Evolutionary conservation across 2,888 invertebrate species (phyloP).

Genomic region (Herminia tarsipennalis): DNA sequence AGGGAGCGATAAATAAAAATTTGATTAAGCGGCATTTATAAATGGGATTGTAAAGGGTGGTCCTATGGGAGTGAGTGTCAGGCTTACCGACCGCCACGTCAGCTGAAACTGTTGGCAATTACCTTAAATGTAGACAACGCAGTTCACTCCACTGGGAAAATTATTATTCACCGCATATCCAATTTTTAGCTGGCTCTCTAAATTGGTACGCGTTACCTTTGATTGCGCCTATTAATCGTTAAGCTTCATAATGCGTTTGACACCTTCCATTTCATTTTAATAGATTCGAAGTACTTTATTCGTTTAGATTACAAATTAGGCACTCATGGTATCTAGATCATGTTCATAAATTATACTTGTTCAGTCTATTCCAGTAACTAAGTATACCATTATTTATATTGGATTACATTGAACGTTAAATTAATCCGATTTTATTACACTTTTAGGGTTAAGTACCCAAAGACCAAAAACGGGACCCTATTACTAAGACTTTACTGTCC

Average conservation of each 20-base stretch:
- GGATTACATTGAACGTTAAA: too few relatives aligned
- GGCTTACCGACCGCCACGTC: constrained; percentile 77
- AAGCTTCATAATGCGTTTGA: constrained; percentile 34
- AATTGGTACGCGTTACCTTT: constrained; percentile 70
- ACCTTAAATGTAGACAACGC: constrained; percentile 85
- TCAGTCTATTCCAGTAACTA: too few relatives aligned
- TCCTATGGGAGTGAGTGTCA: constrained; percentile 76
- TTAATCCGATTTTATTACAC: too few relatives aligned
- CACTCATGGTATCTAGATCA: too few relatives aligned
- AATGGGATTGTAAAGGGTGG: constrained; percentile 81
- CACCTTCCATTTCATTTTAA: constrained; percentile 13
- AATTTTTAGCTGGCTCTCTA: constrained; percentile 73
- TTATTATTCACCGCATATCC: constrained; percentile 81
- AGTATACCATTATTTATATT: too few relatives aligned
- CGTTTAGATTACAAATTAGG: too few relatives aligned
- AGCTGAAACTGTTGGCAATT: constrained; percentile 83
- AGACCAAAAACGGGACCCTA: too few relatives aligned
- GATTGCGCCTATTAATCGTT: constrained; percentile 67
- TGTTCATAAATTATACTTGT: too few relatives aligned
- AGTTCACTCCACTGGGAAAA: constrained; percentile 77
- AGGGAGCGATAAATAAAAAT: constrained; percentile 70
- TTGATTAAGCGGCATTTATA: constrained; percentile 81
- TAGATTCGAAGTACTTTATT: too few relatives aligned
- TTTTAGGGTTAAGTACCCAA: too few relatives aligned
- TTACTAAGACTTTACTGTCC: too few relatives aligned